A percentile compares a stretch with the other conserved stretches of the same genome.
phyloP scores from a whole-genome alignment of 2,888 invertebrate species.

The Conistra vaccinii region DNA sequence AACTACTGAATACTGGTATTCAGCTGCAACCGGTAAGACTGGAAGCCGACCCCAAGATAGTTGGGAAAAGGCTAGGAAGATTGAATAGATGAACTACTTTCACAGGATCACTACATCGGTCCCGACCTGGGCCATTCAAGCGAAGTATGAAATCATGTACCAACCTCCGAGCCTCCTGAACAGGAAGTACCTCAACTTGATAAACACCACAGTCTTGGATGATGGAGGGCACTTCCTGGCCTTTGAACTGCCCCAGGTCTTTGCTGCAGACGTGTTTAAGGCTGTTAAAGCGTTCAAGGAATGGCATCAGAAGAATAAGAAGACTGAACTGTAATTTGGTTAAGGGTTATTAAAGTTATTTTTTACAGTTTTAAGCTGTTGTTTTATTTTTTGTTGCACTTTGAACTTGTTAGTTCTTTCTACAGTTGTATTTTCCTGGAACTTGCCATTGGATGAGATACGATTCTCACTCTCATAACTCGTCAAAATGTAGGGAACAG shows the following conservation, averaged over 20 bases:
- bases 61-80: too few species aligned
- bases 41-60: too few species aligned
- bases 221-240: constrained; percentile 97
- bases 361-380: constrained; percentile 35
- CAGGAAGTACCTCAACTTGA: constrained; percentile 91
- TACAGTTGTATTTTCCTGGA: not conserved
- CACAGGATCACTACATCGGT: constrained; percentile 77
- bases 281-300: constrained; percentile 78
- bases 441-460: not conserved
- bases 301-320: constrained; percentile 68
- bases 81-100: not conserved
- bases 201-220: constrained; percentile 91
- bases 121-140: constrained; percentile 93
- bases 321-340: constrained; percentile 74
- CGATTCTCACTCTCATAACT: not conserved
- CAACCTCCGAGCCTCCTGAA: constrained; percentile 90
- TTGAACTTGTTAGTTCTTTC: not conserved
- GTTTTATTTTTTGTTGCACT: constrained; percentile 14
- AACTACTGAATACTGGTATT: too few species aligned
- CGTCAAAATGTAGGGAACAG: too few species aligned
- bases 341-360: constrained; percentile 54
- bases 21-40: too few species aligned
- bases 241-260: constrained; percentile 93
- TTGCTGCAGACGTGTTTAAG: constrained; percentile 92
- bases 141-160: constrained; percentile 92